These are phyloP conservation scores for Sphaerophoria rueppellii DNA, from an alignment of 2,888 invertebrate species.

Conservation along the genomic window DNA sequence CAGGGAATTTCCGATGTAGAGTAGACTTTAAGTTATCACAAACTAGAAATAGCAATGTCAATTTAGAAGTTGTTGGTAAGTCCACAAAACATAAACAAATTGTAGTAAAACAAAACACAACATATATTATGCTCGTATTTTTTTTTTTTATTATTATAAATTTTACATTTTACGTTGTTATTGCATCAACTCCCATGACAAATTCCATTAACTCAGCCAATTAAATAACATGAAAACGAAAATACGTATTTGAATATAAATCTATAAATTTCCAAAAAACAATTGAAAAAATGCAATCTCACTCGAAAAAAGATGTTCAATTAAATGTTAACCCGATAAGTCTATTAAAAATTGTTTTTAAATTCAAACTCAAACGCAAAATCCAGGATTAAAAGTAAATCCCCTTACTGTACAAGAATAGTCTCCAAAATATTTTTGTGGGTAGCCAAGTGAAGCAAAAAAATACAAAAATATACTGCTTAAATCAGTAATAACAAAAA, in stretches of 20 bases:
- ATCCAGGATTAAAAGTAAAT: conserved; percentile 6
- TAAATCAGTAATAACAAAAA: neutral
- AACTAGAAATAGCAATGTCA: conserved; percentile 89
- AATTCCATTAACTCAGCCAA: neutral
- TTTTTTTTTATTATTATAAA: neutral
- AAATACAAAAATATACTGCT: neutral
- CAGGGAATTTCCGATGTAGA: conserved; percentile 89
- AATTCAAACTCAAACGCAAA: conserved; percentile 42
- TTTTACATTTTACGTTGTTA: neutral
- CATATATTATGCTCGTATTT: neutral
- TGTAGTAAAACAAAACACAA: neutral
- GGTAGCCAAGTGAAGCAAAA: conserved; percentile 6
- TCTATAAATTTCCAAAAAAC: neutral
- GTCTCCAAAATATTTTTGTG: conserved; percentile 37
- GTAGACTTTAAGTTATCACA: conserved; percentile 91
- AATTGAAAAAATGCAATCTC: neutral
- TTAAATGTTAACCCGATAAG: conserved; percentile 24
- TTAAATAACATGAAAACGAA: conserved; percentile 3
- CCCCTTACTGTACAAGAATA: neutral
- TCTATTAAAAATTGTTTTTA: conserved; percentile 37
- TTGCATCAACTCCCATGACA: neutral
- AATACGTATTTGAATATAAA: neutral
- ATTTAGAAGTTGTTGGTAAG: conserved; percentile 91
- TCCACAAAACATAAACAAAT: neutral
- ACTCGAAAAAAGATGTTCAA: conserved; percentile 7